Percentiles rank a stretch among this genome's conserved stretches.
Evolutionary conservation across 1,140 invertebrate species (phyloP).

Genomic region (Zaprionus kolodkinae): DNA sequence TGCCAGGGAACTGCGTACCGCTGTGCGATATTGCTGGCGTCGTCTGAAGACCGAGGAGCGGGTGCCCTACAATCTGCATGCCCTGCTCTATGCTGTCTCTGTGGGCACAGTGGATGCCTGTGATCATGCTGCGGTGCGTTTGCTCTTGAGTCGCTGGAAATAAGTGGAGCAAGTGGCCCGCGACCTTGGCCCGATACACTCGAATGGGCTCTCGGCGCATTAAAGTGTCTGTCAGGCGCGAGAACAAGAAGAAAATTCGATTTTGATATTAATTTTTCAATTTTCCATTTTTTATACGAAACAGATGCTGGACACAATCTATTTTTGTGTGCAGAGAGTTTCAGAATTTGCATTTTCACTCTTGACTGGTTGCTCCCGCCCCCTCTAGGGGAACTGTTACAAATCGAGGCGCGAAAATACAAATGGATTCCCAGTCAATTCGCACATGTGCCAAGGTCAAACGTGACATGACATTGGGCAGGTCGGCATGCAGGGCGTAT

Average conservation of each 20-base stretch:
- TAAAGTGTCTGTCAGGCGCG: slow-evolving; percentile 34
- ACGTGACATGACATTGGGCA: slow-evolving; percentile 52
- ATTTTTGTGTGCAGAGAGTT: slow-evolving; percentile 61
- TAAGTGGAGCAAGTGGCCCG: not conserved
- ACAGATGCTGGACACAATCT: slow-evolving; percentile 63
- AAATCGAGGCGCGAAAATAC: slow-evolving; percentile 42
- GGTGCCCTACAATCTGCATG: slow-evolving; percentile 59
- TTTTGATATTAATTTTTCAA: slow-evolving; percentile 55
- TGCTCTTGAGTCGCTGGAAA: slow-evolving; percentile 45
- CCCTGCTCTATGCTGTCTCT: slow-evolving; percentile 59
- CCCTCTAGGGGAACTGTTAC: slow-evolving; percentile 36
- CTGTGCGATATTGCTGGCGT: slow-evolving; percentile 21
- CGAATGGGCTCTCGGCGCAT: not conserved
- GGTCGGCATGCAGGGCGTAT: slow-evolving; percentile 19
- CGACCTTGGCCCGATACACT: slow-evolving; percentile 15
- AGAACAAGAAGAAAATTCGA: slow-evolving; percentile 31
- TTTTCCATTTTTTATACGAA: slow-evolving; percentile 65
- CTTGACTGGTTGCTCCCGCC: slow-evolving; percentile 2
- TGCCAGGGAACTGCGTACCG: not conserved
- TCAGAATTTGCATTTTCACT: slow-evolving; percentile 47
- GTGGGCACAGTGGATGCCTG: slow-evolving; percentile 49
- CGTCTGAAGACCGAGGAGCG: slow-evolving; percentile 28
- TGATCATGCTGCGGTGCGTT: slow-evolving; percentile 52
- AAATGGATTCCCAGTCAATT: slow-evolving; percentile 60
- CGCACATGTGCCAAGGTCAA: slow-evolving; percentile 61